These are phyloP conservation scores for Sialis fuliginosa DNA, from an alignment of 2,888 invertebrate genomes.

Conservation along the genomic window DNA sequence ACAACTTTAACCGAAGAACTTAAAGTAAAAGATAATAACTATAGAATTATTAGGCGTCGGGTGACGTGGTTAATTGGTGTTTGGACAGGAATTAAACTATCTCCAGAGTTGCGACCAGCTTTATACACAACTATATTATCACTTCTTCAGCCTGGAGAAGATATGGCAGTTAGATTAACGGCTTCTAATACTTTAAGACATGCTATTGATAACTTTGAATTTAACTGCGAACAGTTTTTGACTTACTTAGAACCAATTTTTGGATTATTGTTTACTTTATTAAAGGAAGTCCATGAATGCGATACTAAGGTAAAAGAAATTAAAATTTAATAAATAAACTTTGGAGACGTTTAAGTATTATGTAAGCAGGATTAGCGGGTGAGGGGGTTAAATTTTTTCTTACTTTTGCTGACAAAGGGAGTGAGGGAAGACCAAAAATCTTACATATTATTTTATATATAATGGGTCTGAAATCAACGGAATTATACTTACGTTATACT, in stretches of 20 bases:
- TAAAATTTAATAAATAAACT: too few species aligned
- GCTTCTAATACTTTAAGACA: constrained; percentile 70
- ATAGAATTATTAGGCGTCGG: constrained; percentile 64
- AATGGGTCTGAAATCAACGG: too few species aligned
- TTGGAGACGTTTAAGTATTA: too few species aligned
- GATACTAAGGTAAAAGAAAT: constrained; percentile 88
- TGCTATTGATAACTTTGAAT: constrained; percentile 85
- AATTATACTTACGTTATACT: too few species aligned
- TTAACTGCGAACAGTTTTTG: constrained; percentile 69
- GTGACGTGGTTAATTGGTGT: constrained; percentile 71
- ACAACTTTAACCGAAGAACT: constrained; percentile 67
- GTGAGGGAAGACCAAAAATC: too few species aligned
- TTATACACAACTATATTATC: constrained; percentile 64
- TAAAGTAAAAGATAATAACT: constrained; percentile 63
- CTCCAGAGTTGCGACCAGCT: constrained; percentile 56
- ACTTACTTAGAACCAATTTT: constrained; percentile 68
- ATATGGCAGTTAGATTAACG: constrained; percentile 75
- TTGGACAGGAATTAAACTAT: constrained; percentile 72
- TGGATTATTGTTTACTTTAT: constrained; percentile 58
- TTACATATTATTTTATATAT: too few species aligned
- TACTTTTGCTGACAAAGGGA: too few species aligned
- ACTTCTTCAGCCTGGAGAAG: constrained; percentile 56
- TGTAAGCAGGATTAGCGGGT: too few species aligned
- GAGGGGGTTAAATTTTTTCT: too few species aligned
- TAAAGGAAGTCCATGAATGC: constrained; percentile 78